A percentile compares a stretch with the other conserved stretches of the same genome.
These are phyloP conservation scores for Brachylomia viminalis DNA, from an alignment of 2,888 invertebrate species.

Conservation along the genomic window DNA sequence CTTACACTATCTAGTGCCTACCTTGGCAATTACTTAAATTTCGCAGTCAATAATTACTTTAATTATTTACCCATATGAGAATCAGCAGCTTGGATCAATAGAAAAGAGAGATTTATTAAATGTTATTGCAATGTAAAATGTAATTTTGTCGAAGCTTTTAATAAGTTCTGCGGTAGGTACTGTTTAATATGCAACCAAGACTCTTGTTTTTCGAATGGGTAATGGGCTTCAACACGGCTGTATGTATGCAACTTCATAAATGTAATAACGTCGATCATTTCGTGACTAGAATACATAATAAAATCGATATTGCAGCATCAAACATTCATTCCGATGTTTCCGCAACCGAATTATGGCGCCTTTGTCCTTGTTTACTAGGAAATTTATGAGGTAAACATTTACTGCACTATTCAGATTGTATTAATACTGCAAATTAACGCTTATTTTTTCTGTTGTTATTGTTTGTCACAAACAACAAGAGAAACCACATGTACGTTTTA, in stretches of 20 bases:
- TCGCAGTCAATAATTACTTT: neutral
- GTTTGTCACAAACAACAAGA: neutral
- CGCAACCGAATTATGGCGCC: constrained; percentile 38
- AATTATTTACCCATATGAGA: neutral
- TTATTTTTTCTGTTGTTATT: neutral
- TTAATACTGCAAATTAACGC: neutral
- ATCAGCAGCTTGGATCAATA: neutral
- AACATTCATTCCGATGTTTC: constrained; percentile 33
- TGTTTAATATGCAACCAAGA: neutral
- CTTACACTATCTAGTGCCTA: no score
- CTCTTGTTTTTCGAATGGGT: constrained; percentile 9
- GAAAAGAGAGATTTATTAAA: neutral
- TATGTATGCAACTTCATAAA: constrained; percentile 18
- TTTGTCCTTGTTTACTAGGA: constrained; percentile 48
- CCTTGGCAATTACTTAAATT: neutral
- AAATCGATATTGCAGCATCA: constrained; percentile 38
- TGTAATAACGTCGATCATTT: constrained; percentile 17
- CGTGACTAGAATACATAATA: constrained; percentile 31
- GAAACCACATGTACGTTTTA: neutral
- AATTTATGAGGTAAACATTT: constrained; percentile 29
- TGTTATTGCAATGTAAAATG: no score
- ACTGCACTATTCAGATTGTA: constrained; percentile 11
- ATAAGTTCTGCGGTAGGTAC: neutral
- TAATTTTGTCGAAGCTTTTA: neutral
- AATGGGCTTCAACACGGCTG: neutral